Conservation (phyloP, 1,140 invertebrate species). For the Metaphire vulgaris region DNA sequence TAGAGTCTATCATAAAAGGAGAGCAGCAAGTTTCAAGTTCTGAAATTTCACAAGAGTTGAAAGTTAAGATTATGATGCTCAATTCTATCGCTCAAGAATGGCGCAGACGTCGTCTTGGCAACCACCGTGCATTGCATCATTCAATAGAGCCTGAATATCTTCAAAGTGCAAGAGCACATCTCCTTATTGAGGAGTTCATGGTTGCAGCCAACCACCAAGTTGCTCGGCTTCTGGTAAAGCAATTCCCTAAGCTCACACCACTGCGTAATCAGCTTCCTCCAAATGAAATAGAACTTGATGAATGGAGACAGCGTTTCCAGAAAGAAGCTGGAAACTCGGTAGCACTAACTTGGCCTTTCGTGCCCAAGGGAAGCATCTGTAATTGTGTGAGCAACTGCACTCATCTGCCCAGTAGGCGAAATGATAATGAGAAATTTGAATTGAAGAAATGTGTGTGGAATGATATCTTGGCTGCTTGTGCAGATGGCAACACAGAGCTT, state of each 20-base stretch:
- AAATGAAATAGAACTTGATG: conserved; percentile 31
- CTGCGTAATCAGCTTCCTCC: conserved; percentile 37
- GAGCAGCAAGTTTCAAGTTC: neutral
- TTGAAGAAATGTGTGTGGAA: neutral
- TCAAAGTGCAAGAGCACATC: conserved; percentile 37
- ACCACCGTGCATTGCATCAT: conserved; percentile 34
- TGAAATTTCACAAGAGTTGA: neutral
- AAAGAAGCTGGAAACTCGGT: conserved; percentile 19
- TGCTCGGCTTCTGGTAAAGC: conserved; percentile 35
- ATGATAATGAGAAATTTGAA: neutral
- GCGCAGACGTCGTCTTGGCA: conserved; percentile 35
- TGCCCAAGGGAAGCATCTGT: conserved; percentile 30
- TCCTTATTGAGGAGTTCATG: conserved; percentile 40
- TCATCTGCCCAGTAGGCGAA: neutral
- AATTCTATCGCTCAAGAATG: conserved; percentile 30
- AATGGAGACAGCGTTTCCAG: conserved; percentile 34
- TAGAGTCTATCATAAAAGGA: conserved; percentile 26
- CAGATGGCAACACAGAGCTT: conserved; percentile 2
- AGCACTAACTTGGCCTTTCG: conserved; percentile 26
- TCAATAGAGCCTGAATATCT: conserved; percentile 31
- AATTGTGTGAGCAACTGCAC: conserved; percentile 15
- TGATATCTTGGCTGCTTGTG: neutral
- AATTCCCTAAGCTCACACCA: conserved; percentile 36
- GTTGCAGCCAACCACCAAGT: conserved; percentile 41
- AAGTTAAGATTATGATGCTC: conserved; percentile 33